phyloP scores from a whole-genome alignment of 2,797 vertebrate species.

The Avahi laniger region DNA sequence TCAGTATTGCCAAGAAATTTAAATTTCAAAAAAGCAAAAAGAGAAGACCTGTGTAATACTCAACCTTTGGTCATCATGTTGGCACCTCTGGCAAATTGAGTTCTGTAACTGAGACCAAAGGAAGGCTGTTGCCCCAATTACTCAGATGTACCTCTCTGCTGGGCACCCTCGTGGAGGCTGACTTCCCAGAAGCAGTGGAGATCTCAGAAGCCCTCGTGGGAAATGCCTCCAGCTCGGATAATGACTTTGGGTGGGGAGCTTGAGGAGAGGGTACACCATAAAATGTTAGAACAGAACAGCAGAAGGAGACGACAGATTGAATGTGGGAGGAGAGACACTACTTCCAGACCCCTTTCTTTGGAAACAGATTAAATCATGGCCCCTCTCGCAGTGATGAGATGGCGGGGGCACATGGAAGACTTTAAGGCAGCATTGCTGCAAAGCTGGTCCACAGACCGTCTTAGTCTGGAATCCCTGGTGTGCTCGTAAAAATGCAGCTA shows the following conservation, averaged over 20 bases:
- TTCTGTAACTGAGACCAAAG: not conserved
- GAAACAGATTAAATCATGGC: slow-evolving; percentile 40
- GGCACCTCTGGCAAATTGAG: not conserved
- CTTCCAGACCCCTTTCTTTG: slow-evolving; percentile 55
- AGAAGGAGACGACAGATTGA: slow-evolving; percentile 65
- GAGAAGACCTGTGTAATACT: not conserved
- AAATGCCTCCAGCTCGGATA: not conserved
- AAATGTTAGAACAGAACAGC: slow-evolving; percentile 10
- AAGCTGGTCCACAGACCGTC: not conserved
- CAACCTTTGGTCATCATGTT: not conserved
- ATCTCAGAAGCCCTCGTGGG: not conserved
- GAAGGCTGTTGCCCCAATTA: not conserved
- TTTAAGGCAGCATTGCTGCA: not conserved
- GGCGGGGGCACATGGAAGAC: not conserved
- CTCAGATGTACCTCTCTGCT: not conserved
- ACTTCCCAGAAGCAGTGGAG: not conserved
- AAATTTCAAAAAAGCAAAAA: not conserved
- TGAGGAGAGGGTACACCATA: not conserved
- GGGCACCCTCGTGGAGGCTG: not conserved
- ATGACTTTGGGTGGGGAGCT: not conserved
- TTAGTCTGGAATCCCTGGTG: not conserved
- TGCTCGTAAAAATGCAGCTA: not conserved
- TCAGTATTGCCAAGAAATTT: slow-evolving; percentile 14
- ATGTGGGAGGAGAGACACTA: slow-evolving; percentile 59
- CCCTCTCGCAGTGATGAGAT: not conserved